phyloP scores from a whole-genome alignment of 2,113 vertebrate genomes.

The Tricholaema leucomelas region DNA sequence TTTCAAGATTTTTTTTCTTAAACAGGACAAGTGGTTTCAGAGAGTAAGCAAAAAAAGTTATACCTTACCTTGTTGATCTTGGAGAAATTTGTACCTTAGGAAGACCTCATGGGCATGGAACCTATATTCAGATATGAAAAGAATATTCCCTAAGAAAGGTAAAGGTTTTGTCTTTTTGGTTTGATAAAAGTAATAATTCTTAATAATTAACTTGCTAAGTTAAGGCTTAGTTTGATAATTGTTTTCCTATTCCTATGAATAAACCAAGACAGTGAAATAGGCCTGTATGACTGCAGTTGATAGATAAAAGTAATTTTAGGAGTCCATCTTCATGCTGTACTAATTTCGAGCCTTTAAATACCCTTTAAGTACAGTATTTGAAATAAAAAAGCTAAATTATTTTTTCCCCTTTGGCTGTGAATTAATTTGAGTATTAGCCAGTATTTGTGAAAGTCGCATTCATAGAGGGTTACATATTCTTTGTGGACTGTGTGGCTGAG shows the following conservation, averaged over 20 bases:
- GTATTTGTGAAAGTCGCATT: neutral
- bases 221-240: neutral
- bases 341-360: constrained; percentile 3
- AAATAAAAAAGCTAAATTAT: neutral
- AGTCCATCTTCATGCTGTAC: neutral
- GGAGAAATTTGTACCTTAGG: constrained; percentile 62
- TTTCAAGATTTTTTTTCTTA: constrained; percentile 65
- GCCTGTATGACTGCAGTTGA: neutral
- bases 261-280: neutral
- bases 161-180: constrained; percentile 46
- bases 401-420: constrained; percentile 3
- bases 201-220: neutral
- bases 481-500: neutral
- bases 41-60: constrained; percentile 57
- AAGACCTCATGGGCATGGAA: constrained; percentile 52
- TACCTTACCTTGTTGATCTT: constrained; percentile 59
- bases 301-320: neutral
- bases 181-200: neutral
- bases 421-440: neutral
- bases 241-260: neutral
- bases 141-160: constrained; percentile 39
- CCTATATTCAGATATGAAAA: constrained; percentile 44
- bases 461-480: neutral
- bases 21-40: constrained; percentile 67
- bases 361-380: neutral